phyloP scores from a whole-genome alignment of 2,113 vertebrate genomes.

The Rana temporaria region DNA sequence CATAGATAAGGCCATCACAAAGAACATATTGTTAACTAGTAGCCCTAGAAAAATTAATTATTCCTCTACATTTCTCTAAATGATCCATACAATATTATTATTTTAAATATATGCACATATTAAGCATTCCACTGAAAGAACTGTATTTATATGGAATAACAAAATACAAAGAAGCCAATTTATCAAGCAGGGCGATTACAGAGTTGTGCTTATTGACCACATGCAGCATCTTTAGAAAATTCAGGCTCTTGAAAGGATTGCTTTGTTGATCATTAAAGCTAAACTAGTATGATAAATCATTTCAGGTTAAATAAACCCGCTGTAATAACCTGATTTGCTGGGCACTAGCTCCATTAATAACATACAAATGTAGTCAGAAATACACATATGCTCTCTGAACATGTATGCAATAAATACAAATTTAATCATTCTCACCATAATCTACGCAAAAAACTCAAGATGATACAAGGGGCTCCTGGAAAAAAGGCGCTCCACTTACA shows the following conservation, averaged over 20 bases:
- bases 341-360: background rate
- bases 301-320: conserved; percentile 5
- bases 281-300: conserved; percentile 19
- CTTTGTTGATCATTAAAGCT: background rate
- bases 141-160: background rate
- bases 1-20: too few species aligned
- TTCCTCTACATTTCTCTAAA: too few species aligned
- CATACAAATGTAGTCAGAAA: background rate
- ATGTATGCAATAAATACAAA: too few species aligned
- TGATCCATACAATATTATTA: too few species aligned
- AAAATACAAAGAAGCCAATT: conserved; percentile 4
- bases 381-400: background rate
- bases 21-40: too few species aligned
- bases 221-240: background rate
- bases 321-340: conserved; percentile 12
- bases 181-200: background rate
- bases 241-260: conserved; percentile 1
- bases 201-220: background rate
- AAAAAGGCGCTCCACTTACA: too few species aligned
- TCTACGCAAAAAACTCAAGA: too few species aligned
- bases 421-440: too few species aligned
- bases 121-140: background rate
- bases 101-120: background rate
- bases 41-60: too few species aligned
- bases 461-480: too few species aligned